Conservation (phyloP, 2,888 invertebrate species). For the Didymodactylos carnosus region DNA sequence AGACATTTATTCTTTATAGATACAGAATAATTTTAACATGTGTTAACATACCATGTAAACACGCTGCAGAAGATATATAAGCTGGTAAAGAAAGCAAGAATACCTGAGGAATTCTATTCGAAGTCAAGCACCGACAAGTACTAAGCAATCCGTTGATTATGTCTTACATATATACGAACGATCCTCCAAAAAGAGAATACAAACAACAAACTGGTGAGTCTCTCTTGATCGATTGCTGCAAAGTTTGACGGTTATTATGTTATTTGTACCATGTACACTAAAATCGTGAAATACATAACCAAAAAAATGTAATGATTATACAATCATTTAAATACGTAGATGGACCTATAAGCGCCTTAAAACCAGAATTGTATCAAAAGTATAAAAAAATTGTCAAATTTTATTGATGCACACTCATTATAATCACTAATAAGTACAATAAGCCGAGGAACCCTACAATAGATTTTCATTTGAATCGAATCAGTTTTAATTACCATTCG, state of each 20-base stretch:
- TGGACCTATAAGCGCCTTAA: neutral
- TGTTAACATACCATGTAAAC: too few species aligned
- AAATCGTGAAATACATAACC: neutral
- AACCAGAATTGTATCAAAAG: neutral
- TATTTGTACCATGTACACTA: neutral
- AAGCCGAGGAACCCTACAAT: neutral
- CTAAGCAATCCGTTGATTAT: neutral
- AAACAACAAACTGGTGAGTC: neutral
- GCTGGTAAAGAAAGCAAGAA: too few species aligned
- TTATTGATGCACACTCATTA: neutral
- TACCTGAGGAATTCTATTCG: too few species aligned
- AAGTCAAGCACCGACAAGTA: neutral
- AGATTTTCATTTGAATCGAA: neutral
- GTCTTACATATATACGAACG: neutral
- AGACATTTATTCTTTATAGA: too few species aligned
- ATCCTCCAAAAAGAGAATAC: neutral
- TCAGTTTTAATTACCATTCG: neutral
- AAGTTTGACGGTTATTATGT: neutral
- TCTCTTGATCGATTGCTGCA: too few species aligned
- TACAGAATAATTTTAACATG: too few species aligned
- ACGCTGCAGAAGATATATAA: too few species aligned
- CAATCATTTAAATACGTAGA: neutral
- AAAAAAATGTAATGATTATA: neutral
- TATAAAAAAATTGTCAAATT: neutral
- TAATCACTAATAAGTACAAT: neutral